A percentile compares a stretch with the other conserved stretches of the same genome.
phyloP scores from a whole-genome alignment of 2,113 vertebrate genomes.

The Vidua macroura region DNA sequence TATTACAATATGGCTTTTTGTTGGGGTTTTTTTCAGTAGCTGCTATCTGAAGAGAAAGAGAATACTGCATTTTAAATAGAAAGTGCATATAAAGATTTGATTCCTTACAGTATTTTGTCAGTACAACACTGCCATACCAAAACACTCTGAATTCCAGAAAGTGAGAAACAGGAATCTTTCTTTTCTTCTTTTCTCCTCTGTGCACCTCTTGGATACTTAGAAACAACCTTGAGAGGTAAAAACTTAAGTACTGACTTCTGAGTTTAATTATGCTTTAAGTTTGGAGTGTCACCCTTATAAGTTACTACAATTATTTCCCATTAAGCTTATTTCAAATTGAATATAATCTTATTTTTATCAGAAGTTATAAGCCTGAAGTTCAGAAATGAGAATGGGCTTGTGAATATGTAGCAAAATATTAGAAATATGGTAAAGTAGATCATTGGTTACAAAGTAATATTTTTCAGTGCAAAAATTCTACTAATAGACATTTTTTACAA shows the following conservation, averaged over 20 bases:
- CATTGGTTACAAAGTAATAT: neutral
- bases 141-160: neutral
- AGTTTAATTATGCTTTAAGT: neutral
- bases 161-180: neutral
- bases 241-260: neutral
- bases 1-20: neutral
- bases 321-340: neutral
- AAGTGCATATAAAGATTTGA: neutral
- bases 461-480: constrained; percentile 22
- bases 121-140: neutral
- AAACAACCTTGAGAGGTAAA: constrained; percentile 6
- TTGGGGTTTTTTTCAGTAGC: neutral
- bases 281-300: neutral
- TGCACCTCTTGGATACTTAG: neutral
- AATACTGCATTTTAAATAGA: constrained; percentile 30
- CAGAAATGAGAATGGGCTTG: neutral
- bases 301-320: neutral
- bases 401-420: constrained; percentile 29
- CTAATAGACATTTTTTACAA: neutral
- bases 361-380: neutral
- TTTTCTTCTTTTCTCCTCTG: neutral
- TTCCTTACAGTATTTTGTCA: constrained; percentile 4
- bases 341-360: neutral
- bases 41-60: neutral
- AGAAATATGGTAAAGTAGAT: neutral